These are phyloP conservation scores for Masnerella sp. DNA, from an alignment of 2,888 invertebrate species.

Conservation along the genomic window DNA sequence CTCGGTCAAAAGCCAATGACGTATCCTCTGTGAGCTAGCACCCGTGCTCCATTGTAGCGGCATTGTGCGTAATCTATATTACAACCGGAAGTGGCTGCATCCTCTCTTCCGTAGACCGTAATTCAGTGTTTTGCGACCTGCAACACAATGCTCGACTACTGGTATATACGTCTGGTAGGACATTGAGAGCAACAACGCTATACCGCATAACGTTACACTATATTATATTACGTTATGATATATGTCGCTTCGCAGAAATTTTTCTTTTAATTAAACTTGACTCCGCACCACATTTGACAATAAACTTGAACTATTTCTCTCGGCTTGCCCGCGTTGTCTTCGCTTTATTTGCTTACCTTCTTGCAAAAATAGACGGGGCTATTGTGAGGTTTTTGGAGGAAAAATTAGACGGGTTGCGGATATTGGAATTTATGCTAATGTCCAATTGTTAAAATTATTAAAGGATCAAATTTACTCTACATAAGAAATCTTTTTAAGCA, in stretches of 20 bases:
- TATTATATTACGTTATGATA: constrained; percentile 62
- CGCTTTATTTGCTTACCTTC: too few relatives aligned
- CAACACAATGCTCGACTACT: constrained; percentile 63
- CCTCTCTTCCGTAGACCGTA: constrained; percentile 76
- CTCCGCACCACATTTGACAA: too few relatives aligned
- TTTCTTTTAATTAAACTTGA: constrained; percentile 33
- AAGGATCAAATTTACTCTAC: too few relatives aligned
- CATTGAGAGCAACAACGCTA: constrained; percentile 58
- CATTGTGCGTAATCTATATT: constrained; percentile 77
- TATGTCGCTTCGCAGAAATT: constrained; percentile 32
- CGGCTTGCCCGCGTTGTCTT: too few relatives aligned
- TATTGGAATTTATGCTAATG: too few relatives aligned
- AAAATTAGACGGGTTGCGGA: too few relatives aligned
- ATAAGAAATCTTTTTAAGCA: too few relatives aligned
- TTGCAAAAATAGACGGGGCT: too few relatives aligned
- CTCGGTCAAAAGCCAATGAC: constrained; percentile 71
- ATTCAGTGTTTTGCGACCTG: constrained; percentile 75
- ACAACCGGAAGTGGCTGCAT: constrained; percentile 76
- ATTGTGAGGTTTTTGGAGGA: too few relatives aligned
- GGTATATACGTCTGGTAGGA: constrained; percentile 55
- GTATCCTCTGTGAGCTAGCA: constrained; percentile 64
- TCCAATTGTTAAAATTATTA: too few relatives aligned
- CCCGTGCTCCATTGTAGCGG: constrained; percentile 73
- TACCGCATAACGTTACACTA: constrained; percentile 66
- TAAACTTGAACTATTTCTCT: too few relatives aligned